Conservation (phyloP, 2,888 invertebrate genomes). For the Epinotia nisella region DNA sequence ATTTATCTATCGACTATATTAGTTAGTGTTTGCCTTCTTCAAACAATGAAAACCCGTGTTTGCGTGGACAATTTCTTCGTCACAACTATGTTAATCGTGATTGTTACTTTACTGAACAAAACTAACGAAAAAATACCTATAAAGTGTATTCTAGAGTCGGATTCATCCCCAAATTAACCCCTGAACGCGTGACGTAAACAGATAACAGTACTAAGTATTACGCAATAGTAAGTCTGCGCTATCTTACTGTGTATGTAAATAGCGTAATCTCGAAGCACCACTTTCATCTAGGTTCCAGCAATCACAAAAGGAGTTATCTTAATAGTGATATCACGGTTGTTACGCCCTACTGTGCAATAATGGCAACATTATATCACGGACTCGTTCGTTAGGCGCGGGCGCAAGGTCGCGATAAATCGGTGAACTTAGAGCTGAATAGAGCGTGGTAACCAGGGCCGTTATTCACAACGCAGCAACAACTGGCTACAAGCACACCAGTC, state of each 20-base stretch:
- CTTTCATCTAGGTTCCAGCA: constrained; percentile 14
- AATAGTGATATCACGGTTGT: background rate
- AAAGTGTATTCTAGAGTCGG: background rate
- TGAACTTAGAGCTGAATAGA: constrained; percentile 34
- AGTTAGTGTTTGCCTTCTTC: background rate
- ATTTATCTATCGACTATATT: background rate
- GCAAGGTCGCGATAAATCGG: constrained; percentile 60
- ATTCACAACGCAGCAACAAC: constrained; percentile 5
- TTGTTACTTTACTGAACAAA: background rate
- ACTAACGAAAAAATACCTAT: background rate
- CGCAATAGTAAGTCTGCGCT: constrained; percentile 21
- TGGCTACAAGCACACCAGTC: background rate
- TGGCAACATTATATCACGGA: constrained; percentile 29
- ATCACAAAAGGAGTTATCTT: constrained; percentile 1
- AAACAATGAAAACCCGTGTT: too few species aligned
- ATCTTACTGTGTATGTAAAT: constrained; percentile 27
- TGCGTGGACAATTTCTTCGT: too few species aligned
- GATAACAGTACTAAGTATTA: constrained; percentile 12
- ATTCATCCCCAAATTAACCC: background rate
- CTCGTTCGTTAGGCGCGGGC: constrained; percentile 62
- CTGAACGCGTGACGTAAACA: constrained; percentile 17
- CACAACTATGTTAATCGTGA: too few species aligned
- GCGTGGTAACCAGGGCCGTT: constrained; percentile 26
- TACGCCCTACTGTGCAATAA: constrained; percentile 18
- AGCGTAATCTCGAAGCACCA: constrained; percentile 27